Evolutionary conservation across 2,113 vertebrate genomes (phyloP), one percentile per base, ranked within the genome.

Genomic region (Petromus typicus): DNA sequence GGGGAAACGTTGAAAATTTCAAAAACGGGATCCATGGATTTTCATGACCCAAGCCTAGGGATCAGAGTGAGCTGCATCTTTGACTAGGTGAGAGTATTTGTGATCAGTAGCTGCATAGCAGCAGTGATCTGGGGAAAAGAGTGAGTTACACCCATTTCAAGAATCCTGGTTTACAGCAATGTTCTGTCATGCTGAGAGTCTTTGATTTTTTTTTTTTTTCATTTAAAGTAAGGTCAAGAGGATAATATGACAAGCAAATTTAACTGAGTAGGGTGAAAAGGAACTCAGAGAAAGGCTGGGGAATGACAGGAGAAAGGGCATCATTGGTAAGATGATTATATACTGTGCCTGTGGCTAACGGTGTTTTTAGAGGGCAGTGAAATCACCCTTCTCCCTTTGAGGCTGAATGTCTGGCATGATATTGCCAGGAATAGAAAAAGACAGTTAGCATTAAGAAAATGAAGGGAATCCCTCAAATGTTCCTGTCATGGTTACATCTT

Each of bases 391-490:
- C 43, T 83, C 69, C 63, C 89, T 79, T 40, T 88, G 97, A 96
- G 78, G 5, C 61, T 12, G 25, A 56, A 76, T 0, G 23, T 48
- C 67, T 48, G 59, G 25, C 30, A 51, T 54, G 71, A 22, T 75
- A 56, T 78, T 81, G 13, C 88, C 48, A 81, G 56, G 73, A 82
- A 93, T 73, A 87, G 25, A 97, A 92, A 69, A 89, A 25, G 30
- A 56, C 40, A 8, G 95, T 84, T 67, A 67, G 86, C 75, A 84
- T 91, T 57, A 93, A 94, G 84, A 80, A 88, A 92, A 92, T 89
- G 93, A 96, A 96, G 97, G 79, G 34, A 1, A 14, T 57, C 45
- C 7, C 87, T 95, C 83, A 59, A 13, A 34, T 67, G 61, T 56
- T 64, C 27, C 83, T 85, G 63, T 40, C 25, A 0, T 0, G 34